Evolutionary conservation across 2,797 vertebrate species (phyloP), one percentile per base, ranked within the genome.

Genomic region (Rhinogobio ventralis): DNA sequence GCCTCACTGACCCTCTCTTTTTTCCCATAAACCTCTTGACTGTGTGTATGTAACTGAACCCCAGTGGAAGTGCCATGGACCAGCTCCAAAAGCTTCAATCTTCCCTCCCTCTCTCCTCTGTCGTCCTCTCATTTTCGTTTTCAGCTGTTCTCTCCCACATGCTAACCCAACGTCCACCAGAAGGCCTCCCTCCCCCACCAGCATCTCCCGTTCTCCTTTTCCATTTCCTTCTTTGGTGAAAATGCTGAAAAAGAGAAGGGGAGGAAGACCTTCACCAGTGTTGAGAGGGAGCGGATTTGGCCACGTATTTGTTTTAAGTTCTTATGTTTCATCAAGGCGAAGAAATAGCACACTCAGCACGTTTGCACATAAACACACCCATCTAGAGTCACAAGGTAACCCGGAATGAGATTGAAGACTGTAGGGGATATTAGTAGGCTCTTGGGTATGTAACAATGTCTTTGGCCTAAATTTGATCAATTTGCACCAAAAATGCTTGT

Each of bases 191-290:
- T 66, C 76, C 76, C 82, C 81, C 83, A 73, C 86, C 85, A 20
- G 84, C 90, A 91, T 71, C 89, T 89, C 89, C 88, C 51, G 88
- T 89, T 94, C 87, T 94, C 87, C 91, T 81, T 95, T 94, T 95
- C 93, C 94, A 95, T 96, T 94, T 95, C 94, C 95, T 96, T 96
- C 95, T 96, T 95, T 95, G 94, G 95, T 94, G 93, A 96, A 95
- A 95, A 94, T 91, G 94, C 92, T 90, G 89, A 92, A 94, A 93
- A 89, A 19, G 87, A 90, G 62, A 86, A 85, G 68, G 78, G 91
- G 92, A 93, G 93, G 92, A 92, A 92, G 93, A 93, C 89, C 89
- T 92, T 91, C 53, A 84, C 87, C 86, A 86, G 87, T 68, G 74
- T 89, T 79, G 82, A 90, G 88, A 91, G 86, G 87, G 62, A 91